These are phyloP conservation scores for Himalopsyche japonica DNA, from an alignment of 2,888 invertebrate species.

Conservation along the genomic window DNA sequence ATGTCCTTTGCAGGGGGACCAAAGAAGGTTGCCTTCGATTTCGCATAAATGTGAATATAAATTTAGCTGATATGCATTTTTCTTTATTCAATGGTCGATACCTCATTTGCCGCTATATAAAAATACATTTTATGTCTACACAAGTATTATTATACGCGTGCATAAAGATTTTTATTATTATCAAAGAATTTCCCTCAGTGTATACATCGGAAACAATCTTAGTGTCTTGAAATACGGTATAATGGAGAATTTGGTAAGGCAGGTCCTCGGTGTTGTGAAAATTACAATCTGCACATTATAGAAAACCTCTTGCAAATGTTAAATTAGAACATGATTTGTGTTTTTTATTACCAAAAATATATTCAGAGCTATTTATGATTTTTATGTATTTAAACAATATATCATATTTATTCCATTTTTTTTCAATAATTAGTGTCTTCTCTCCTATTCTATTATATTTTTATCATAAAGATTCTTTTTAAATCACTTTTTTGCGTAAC, in stretches of 20 bases:
- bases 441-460: background rate
- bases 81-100: background rate
- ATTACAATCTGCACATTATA: background rate
- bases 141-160: background rate
- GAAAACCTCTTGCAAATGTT: background rate
- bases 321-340: background rate
- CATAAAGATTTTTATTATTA: background rate
- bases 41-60: background rate
- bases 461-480: background rate
- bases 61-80: background rate
- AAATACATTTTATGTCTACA: background rate
- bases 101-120: background rate
- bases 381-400: background rate
- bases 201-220: background rate
- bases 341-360: background rate
- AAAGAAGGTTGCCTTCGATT: background rate
- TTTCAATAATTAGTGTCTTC: background rate
- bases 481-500: background rate
- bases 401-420: background rate
- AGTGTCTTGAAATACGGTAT: background rate
- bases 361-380: background rate
- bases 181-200: background rate
- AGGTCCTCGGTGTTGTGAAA: background rate
- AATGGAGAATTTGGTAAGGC: background rate
- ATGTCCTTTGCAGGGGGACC: background rate